These are phyloP conservation scores for Eubasilissa splendida DNA, from an alignment of 2,888 invertebrate species.

Conservation along the genomic window DNA sequence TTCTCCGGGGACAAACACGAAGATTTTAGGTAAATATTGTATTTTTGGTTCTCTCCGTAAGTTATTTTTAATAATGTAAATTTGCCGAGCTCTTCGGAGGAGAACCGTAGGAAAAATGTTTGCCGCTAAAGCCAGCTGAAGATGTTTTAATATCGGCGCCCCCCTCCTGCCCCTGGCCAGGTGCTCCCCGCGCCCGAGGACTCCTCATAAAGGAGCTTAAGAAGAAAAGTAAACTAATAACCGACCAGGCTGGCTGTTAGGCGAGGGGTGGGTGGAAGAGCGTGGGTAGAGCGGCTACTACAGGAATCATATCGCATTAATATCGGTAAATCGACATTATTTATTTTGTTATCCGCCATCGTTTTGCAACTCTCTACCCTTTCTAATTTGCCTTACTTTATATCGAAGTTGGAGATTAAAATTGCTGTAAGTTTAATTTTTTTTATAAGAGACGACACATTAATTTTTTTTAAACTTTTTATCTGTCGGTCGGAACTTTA, in stretches of 20 bases:
- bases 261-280: background rate
- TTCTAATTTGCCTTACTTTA: too few species aligned
- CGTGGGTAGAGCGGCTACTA: background rate
- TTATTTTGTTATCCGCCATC: conserved; percentile 21
- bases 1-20: too few species aligned
- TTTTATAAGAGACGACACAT: too few species aligned
- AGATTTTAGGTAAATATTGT: conserved; percentile 8
- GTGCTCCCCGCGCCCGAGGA: conserved; percentile 20
- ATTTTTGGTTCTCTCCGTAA: conserved; percentile 4
- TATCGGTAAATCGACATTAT: conserved; percentile 28
- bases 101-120: conserved; percentile 24
- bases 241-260: conserved; percentile 59
- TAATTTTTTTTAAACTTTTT: too few species aligned
- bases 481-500: too few species aligned
- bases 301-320: conserved; percentile 9
- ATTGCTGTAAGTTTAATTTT: too few species aligned
- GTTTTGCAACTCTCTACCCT: too few species aligned
- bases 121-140: conserved; percentile 30
- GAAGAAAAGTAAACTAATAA: conserved; percentile 75
- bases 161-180: conserved; percentile 6
- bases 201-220: conserved; percentile 65
- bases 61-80: conserved; percentile 37
- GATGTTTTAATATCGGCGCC: conserved; percentile 39
- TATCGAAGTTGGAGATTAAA: too few species aligned
- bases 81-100: conserved; percentile 8